Conservation (phyloP, 2,888 invertebrate species). For the Drosophila picticornis region DNA sequence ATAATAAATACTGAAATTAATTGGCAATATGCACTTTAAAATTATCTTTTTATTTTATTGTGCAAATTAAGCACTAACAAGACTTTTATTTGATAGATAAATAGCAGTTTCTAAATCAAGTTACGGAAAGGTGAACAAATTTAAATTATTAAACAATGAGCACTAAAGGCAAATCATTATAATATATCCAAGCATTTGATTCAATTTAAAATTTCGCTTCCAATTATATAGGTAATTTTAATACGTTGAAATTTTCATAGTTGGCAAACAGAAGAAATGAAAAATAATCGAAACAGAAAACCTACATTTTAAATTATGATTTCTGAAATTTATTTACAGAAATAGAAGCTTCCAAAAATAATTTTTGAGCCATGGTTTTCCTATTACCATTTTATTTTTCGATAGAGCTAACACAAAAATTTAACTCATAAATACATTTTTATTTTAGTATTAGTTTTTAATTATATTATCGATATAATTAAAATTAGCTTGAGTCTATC, state of each 20-base stretch:
- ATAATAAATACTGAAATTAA: neutral
- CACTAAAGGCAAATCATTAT: neutral
- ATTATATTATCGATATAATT: neutral
- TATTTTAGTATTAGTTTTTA: neutral
- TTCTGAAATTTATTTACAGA: fast-evolving
- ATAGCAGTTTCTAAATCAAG: neutral
- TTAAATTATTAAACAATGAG: neutral
- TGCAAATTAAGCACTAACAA: neutral
- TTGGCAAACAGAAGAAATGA: neutral
- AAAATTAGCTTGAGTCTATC: neutral
- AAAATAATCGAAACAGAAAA: neutral
- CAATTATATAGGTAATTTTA: too few relatives aligned
- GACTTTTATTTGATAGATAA: neutral
- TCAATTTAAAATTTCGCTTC: neutral
- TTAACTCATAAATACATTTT: neutral
- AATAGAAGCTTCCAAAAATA: neutral
- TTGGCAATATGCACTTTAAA: neutral
- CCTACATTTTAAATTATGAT: neutral
- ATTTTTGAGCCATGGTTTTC: neutral
- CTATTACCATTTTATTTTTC: neutral
- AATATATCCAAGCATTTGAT: neutral
- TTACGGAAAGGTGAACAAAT: neutral
- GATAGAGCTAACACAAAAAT: neutral
- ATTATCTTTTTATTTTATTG: neutral
- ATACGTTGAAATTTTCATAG: neutral